Conservation (phyloP, 1,140 invertebrate genomes). For the Laupala kohalensis region DNA sequence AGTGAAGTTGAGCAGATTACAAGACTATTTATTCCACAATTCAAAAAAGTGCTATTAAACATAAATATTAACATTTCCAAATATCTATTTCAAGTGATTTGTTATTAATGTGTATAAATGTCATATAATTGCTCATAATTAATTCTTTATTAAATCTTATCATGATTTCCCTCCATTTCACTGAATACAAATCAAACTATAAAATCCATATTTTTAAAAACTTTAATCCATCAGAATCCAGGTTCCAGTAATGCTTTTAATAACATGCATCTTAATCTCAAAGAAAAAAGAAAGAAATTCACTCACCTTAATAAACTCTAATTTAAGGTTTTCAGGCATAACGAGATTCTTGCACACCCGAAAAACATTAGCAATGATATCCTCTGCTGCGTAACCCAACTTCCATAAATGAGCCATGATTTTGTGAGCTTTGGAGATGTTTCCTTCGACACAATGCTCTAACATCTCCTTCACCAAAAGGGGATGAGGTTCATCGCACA, state of each 20-base stretch:
- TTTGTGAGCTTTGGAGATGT: constrained; percentile 81
- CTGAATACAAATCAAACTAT: neutral
- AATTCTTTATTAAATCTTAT: too few relatives aligned
- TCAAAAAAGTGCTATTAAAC: too few relatives aligned
- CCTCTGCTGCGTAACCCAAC: constrained; percentile 89
- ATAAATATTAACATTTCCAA: too few relatives aligned
- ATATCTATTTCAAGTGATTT: too few relatives aligned
- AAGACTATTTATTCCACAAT: too few relatives aligned
- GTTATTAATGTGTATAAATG: too few relatives aligned
- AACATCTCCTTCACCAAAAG: constrained; percentile 87
- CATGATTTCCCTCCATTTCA: too few relatives aligned
- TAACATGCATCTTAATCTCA: neutral
- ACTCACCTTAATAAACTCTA: constrained; percentile 73
- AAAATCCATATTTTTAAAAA: neutral
- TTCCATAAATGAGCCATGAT: constrained; percentile 78
- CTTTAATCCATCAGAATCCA: neutral
- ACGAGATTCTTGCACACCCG: constrained; percentile 79
- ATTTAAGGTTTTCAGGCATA: constrained; percentile 66
- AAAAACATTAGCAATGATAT: constrained; percentile 91
- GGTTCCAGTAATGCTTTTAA: neutral
- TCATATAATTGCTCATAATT: too few relatives aligned
- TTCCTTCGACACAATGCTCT: constrained; percentile 61
- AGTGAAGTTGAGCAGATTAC: too few relatives aligned
- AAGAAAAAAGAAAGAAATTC: constrained; percentile 13
- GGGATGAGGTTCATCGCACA: constrained; percentile 98